Percentiles rank a stretch among this genome's conserved stretches.
phyloP scores from a whole-genome alignment of 1,140 invertebrate genomes.

The Sminthurides bifidus region DNA sequence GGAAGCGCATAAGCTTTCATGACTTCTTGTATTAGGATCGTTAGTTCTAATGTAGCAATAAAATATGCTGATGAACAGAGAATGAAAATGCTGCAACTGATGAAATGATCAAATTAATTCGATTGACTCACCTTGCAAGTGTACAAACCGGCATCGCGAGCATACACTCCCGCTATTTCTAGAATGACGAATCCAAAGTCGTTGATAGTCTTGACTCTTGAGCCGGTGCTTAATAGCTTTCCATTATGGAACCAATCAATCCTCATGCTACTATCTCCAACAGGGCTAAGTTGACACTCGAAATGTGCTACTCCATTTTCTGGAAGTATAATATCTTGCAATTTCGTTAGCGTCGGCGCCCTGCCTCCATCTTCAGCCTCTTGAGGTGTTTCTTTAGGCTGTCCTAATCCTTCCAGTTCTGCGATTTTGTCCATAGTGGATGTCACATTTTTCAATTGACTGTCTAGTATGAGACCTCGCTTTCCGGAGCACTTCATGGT shows the following conservation, averaged over 20 bases:
- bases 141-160: slow-evolving; percentile 73
- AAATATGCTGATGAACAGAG: no score
- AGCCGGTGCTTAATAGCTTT: slow-evolving; percentile 61
- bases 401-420: slow-evolving; percentile 74
- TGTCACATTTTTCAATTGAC: slow-evolving; percentile 67
- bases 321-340: slow-evolving; percentile 64
- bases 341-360: slow-evolving; percentile 79
- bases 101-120: no score
- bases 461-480: slow-evolving; percentile 79
- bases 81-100: no score
- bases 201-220: slow-evolving; percentile 71
- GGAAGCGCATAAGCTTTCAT: no score
- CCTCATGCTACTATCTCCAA: slow-evolving; percentile 70
- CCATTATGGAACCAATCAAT: slow-evolving; percentile 93
- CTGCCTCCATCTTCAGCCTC: slow-evolving; percentile 54
- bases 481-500: slow-evolving; percentile 72
- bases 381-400: slow-evolving; percentile 28
- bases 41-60: no score
- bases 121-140: slow-evolving; percentile 69
- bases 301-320: slow-evolving; percentile 88
- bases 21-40: no score
- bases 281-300: slow-evolving; percentile 63
- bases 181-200: slow-evolving; percentile 86
- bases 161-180: slow-evolving; percentile 74
- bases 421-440: slow-evolving; percentile 81